Conservation (phyloP, 2,888 invertebrate species). For the Schizaphis graminum region DNA sequence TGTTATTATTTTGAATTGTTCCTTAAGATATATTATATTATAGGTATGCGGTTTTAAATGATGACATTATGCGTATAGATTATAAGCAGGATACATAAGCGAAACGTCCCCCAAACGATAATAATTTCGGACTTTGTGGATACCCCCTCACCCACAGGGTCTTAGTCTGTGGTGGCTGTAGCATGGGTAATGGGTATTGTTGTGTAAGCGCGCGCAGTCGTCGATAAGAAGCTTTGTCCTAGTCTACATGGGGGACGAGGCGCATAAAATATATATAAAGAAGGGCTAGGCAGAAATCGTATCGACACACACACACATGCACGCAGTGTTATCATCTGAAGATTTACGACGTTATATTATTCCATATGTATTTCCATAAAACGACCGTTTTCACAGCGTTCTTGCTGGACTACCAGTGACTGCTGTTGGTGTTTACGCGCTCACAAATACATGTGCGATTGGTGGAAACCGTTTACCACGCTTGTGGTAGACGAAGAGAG, state of each 20-base stretch:
- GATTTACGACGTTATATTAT: conserved; percentile 50
- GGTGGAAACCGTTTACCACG: conserved; percentile 7
- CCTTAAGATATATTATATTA: too few relatives aligned
- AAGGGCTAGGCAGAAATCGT: neutral
- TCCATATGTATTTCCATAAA: conserved; percentile 62
- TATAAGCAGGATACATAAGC: neutral
- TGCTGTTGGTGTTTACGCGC: neutral
- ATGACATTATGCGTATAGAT: neutral
- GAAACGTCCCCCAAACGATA: conserved; percentile 18
- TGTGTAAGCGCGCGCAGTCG: neutral
- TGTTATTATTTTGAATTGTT: neutral
- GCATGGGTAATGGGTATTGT: neutral
- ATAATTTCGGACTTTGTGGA: conserved; percentile 40
- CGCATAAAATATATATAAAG: conserved; percentile 21
- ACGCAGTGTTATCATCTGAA: conserved; percentile 42
- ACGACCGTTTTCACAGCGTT: conserved; percentile 52
- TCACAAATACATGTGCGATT: neutral
- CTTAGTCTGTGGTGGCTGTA: neutral
- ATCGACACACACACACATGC: conserved; percentile 9
- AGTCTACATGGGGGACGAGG: neutral
- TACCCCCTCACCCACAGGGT: neutral
- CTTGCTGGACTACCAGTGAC: conserved; percentile 15
- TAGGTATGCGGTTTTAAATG: neutral
- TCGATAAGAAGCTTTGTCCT: conserved; percentile 57
- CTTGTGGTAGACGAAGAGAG: neutral